These are phyloP conservation scores for Nomada hirtipes DNA, from an alignment of 2,888 invertebrate genomes.

Conservation along the genomic window DNA sequence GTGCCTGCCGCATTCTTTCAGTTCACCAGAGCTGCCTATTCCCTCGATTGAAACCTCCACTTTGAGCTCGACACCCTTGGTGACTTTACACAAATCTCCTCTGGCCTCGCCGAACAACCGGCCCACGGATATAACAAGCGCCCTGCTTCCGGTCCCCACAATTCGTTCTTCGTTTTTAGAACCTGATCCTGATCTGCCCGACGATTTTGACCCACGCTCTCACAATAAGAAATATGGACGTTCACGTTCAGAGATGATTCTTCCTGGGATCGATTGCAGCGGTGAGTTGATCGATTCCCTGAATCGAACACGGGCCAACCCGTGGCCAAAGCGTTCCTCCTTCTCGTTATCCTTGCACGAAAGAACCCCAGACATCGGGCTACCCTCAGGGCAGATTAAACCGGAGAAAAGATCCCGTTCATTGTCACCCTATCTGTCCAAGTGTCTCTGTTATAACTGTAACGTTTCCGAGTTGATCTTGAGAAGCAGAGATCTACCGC, in stretches of 20 bases:
- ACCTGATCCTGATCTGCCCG: slow-evolving; percentile 6
- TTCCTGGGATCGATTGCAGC: slow-evolving; percentile 75
- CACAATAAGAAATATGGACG: slow-evolving; percentile 77
- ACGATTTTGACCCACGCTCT: slow-evolving; percentile 9
- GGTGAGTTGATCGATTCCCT: slow-evolving; percentile 74
- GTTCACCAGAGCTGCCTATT: slow-evolving; percentile 80
- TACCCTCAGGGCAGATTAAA: background rate
- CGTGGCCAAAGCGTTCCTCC: slow-evolving; percentile 23
- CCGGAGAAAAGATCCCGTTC: slow-evolving; percentile 37
- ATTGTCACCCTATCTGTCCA: slow-evolving; percentile 41
- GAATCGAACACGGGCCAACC: background rate
- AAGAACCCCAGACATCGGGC: background rate
- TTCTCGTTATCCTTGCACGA: slow-evolving; percentile 40
- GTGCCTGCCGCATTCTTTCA: slow-evolving; percentile 78
- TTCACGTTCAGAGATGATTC: slow-evolving; percentile 78
- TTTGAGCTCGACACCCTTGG: slow-evolving; percentile 62
- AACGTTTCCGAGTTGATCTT: slow-evolving; percentile 79
- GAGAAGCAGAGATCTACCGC: slow-evolving; percentile 75
- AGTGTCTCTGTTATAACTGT: slow-evolving; percentile 80
- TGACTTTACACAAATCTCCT: slow-evolving; percentile 75
- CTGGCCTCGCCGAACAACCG: slow-evolving; percentile 71
- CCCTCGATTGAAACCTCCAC: slow-evolving; percentile 67
- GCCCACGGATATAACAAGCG: slow-evolving; percentile 30
- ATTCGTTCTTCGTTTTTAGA: slow-evolving; percentile 39
- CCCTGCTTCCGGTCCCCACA: slow-evolving; percentile 37